Percentiles rank a stretch among this genome's conserved stretches.
Conservation (phyloP, 2,113 vertebrate genomes). For the Protobothrops mucrosquamatus region DNA sequence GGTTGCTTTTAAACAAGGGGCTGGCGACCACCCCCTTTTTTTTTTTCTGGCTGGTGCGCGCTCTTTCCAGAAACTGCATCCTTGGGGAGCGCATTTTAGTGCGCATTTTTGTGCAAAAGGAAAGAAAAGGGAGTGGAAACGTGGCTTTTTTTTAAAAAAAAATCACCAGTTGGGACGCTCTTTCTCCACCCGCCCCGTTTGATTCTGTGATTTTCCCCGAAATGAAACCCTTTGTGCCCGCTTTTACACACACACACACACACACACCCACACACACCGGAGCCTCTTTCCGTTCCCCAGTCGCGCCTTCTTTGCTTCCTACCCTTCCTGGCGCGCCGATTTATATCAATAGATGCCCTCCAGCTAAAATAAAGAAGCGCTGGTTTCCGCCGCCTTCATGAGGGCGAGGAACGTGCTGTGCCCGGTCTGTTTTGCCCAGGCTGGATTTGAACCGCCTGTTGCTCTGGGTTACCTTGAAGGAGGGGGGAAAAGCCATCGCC, state of each 20-base stretch:
- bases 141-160: not conserved
- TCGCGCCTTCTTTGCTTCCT: too few species aligned
- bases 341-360: not conserved
- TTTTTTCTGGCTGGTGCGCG: not conserved
- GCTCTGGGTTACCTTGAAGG: conserved; percentile 44
- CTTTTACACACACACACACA: not conserved
- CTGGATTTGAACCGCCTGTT: conserved; percentile 38
- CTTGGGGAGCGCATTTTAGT: not conserved
- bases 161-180: not conserved
- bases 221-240: not conserved
- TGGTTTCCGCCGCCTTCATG: not conserved
- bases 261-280: too few species aligned
- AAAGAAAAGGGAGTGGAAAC: not conserved
- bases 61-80: not conserved
- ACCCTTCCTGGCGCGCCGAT: too few species aligned
- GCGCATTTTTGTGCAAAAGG: too few species aligned
- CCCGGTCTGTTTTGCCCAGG: not conserved
- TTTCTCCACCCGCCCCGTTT: not conserved
- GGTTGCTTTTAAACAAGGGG: not conserved
- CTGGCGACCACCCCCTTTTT: not conserved
- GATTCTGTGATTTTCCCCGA: not conserved
- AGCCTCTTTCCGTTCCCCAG: too few species aligned
- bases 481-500: conserved; percentile 19
- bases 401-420: not conserved
- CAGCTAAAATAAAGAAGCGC: not conserved